A percentile compares a stretch with the other conserved stretches of the same genome.
These are phyloP conservation scores for Laterallus jamaicensis DNA, from an alignment of 2,113 vertebrate genomes.

Conservation along the genomic window DNA sequence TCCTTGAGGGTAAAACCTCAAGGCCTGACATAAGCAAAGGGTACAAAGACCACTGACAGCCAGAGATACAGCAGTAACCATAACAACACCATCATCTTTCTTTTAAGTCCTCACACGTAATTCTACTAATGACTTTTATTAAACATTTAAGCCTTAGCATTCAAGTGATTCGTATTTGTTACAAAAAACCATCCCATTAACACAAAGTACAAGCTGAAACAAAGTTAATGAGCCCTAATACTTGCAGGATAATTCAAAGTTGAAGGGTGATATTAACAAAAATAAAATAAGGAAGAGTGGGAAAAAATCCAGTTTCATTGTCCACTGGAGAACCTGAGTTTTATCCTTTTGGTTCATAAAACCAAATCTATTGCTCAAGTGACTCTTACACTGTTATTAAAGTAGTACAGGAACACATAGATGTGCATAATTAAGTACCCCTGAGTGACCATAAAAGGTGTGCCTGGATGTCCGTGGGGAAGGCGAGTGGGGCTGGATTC, in stretches of 20 bases:
- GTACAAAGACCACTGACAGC: not conserved
- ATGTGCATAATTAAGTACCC: constrained; percentile 52
- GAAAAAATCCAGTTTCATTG: constrained; percentile 51
- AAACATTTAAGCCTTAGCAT: constrained; percentile 61
- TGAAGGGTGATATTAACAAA: constrained; percentile 67
- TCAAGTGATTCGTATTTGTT: constrained; percentile 63
- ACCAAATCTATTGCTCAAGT: constrained; percentile 48
- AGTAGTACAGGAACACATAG: not conserved
- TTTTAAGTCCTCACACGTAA: not conserved
- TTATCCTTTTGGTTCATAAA: constrained; percentile 66
- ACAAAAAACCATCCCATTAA: constrained; percentile 63
- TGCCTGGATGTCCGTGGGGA: not conserved
- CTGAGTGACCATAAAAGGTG: constrained; percentile 36
- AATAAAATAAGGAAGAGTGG: constrained; percentile 57
- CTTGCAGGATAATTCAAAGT: constrained; percentile 69
- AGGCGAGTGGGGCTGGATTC: not conserved
- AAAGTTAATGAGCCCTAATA: constrained; percentile 67
- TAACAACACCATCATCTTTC: constrained; percentile 41
- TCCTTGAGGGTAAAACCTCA: not conserved
- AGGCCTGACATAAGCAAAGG: not conserved
- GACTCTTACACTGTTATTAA: constrained; percentile 49
- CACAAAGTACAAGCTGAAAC: constrained; percentile 62
- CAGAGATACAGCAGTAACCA: not conserved
- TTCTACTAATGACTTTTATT: constrained; percentile 56
- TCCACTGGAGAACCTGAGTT: constrained; percentile 57